Evolutionary conservation across 2,797 vertebrate genomes (phyloP).

Genomic region (Sebastes vulpes): DNA sequence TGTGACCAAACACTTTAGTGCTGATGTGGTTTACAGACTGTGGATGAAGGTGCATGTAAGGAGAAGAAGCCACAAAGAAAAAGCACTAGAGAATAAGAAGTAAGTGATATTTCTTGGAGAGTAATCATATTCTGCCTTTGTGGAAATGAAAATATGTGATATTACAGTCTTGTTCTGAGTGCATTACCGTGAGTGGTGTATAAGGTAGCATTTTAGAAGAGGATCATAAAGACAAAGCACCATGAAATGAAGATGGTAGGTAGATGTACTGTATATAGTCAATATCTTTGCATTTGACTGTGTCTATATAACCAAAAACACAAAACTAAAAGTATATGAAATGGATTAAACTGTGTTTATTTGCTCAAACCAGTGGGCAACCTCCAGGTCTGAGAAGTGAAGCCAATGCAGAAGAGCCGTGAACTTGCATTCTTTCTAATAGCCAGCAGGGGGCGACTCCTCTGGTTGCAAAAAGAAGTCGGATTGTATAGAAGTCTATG

Average conservation of each 20-base stretch:
- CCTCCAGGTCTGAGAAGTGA: too few relatives aligned
- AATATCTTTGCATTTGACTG: background rate
- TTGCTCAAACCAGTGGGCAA: background rate
- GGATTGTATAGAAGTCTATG: too few relatives aligned
- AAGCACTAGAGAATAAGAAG: background rate
- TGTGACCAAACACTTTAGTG: slow-evolving; percentile 20
- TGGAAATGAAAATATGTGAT: background rate
- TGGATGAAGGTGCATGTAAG: background rate
- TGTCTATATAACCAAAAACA: background rate
- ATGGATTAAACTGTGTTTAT: background rate
- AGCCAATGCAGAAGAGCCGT: too few relatives aligned
- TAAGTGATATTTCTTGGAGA: background rate
- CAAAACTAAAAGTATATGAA: background rate
- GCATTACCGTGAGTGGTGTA: background rate
- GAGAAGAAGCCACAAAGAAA: background rate
- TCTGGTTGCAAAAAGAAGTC: too few relatives aligned
- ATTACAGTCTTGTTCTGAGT: background rate
- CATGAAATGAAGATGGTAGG: background rate
- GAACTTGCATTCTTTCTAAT: too few relatives aligned
- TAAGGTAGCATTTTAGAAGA: background rate
- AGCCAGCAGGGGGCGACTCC: too few relatives aligned
- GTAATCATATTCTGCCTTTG: background rate
- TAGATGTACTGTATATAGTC: background rate
- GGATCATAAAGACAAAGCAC: background rate
- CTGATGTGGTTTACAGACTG: slow-evolving; percentile 16